Evolutionary conservation across 2,797 vertebrate genomes (phyloP).

Genomic region (Thalassophryne amazonica): DNA sequence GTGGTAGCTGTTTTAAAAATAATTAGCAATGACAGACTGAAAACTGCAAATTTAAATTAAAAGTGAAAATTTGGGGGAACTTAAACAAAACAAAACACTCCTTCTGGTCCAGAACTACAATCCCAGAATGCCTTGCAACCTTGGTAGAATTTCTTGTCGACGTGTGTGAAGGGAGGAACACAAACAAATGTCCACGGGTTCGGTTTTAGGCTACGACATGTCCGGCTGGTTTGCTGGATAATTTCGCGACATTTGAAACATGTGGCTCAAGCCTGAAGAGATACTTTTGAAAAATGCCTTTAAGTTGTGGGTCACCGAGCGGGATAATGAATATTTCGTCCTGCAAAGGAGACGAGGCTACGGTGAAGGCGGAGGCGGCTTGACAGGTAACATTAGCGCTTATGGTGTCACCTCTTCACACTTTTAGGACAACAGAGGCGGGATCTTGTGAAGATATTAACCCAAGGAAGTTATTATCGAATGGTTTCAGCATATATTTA

Average conservation of each 20-base stretch:
- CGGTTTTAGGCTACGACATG: slow-evolving; percentile 62
- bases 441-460: background rate
- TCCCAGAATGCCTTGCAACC: slow-evolving; percentile 65
- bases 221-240: slow-evolving; percentile 29
- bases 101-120: slow-evolving; percentile 75
- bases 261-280: slow-evolving; percentile 98
- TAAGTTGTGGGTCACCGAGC: slow-evolving; percentile 93
- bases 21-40: too few species aligned
- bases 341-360: slow-evolving; percentile 91
- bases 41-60: too few species aligned
- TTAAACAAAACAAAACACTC: too few species aligned
- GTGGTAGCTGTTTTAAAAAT: too few species aligned
- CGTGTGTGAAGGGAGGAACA: slow-evolving; percentile 81
- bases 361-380: slow-evolving; percentile 88
- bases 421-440: background rate
- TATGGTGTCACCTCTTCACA: background rate
- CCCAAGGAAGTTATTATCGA: background rate
- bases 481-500: background rate
- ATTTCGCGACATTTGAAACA: slow-evolving; percentile 58
- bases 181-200: slow-evolving; percentile 73
- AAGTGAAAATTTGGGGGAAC: too few species aligned
- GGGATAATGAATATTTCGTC: slow-evolving; percentile 91
- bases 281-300: slow-evolving; percentile 95
- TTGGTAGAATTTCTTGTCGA: slow-evolving; percentile 77
- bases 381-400: slow-evolving; percentile 82